Percentiles rank a stretch among this genome's conserved stretches.
phyloP scores from a whole-genome alignment of 2,113 vertebrate genomes.

The Ardeotis arabs region DNA sequence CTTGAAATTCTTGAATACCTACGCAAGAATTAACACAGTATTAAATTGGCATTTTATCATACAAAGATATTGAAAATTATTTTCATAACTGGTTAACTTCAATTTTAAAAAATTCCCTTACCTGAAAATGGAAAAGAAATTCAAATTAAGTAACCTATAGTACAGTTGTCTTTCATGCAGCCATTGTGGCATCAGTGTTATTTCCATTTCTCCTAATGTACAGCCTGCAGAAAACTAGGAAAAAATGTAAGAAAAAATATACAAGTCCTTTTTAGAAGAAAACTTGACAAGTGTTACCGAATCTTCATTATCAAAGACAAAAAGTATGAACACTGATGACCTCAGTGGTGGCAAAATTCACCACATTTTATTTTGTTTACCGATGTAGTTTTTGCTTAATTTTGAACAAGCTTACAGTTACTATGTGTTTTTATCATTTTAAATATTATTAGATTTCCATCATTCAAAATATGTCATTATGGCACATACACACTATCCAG shows the following conservation, averaged over 20 bases:
- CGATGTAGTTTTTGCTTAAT: background rate
- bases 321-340: background rate
- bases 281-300: background rate
- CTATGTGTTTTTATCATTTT: background rate
- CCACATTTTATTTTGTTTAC: background rate
- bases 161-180: conserved; percentile 65
- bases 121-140: conserved; percentile 72
- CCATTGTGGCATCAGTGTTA: conserved; percentile 58
- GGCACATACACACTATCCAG: background rate
- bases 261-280: background rate
- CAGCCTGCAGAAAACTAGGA: conserved; percentile 29
- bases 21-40: background rate
- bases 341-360: background rate
- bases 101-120: conserved; percentile 23
- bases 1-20: background rate
- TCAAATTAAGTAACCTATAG: conserved; percentile 40
- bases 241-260: background rate
- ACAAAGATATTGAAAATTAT: background rate
- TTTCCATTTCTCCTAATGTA: conserved; percentile 32
- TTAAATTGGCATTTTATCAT: background rate
- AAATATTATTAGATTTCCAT: background rate
- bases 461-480: background rate
- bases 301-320: background rate
- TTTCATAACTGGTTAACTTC: background rate
- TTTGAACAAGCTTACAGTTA: background rate